Conservation (phyloP, 1,140 invertebrate genomes). For the Solenopsis fugax region DNA sequence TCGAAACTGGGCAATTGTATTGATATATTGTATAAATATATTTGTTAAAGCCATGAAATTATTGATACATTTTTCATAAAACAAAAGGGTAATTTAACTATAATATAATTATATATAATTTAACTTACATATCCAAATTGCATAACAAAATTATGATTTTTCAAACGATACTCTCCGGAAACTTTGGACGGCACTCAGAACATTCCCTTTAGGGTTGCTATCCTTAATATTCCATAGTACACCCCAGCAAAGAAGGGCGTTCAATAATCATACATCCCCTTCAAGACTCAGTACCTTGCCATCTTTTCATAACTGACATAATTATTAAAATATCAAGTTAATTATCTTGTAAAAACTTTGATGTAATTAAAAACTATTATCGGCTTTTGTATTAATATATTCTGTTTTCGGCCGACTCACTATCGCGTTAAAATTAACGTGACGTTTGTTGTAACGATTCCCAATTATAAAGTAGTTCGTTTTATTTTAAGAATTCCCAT, state of each 20-base stretch:
- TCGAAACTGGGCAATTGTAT: not conserved
- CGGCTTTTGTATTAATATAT: constrained; percentile 14
- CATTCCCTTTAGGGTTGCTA: constrained; percentile 79
- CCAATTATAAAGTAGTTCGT: not conserved
- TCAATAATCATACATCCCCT: constrained; percentile 84
- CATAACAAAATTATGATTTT: constrained; percentile 37
- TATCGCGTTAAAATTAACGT: constrained; percentile 11
- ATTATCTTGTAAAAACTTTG: constrained; percentile 7
- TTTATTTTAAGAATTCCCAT: constrained; percentile 30
- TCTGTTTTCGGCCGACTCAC: not conserved
- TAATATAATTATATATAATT: too few relatives aligned
- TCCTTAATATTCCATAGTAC: constrained; percentile 76
- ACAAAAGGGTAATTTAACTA: not conserved
- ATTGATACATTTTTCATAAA: not conserved
- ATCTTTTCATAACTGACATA: constrained; percentile 65
- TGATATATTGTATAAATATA: not conserved
- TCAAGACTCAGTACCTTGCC: constrained; percentile 71
- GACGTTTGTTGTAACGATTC: not conserved
- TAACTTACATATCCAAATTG: not conserved
- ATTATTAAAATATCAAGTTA: constrained; percentile 39
- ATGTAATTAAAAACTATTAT: constrained; percentile 43
- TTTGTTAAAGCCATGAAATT: not conserved
- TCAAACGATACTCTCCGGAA: not conserved
- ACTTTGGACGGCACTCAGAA: constrained; percentile 35
- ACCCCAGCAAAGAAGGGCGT: constrained; percentile 69